A percentile compares a stretch with the other conserved stretches of the same genome.
These are phyloP conservation scores for Haliaeetus leucogaster DNA, from an alignment of 2,113 vertebrate genomes.

Conservation along the genomic window DNA sequence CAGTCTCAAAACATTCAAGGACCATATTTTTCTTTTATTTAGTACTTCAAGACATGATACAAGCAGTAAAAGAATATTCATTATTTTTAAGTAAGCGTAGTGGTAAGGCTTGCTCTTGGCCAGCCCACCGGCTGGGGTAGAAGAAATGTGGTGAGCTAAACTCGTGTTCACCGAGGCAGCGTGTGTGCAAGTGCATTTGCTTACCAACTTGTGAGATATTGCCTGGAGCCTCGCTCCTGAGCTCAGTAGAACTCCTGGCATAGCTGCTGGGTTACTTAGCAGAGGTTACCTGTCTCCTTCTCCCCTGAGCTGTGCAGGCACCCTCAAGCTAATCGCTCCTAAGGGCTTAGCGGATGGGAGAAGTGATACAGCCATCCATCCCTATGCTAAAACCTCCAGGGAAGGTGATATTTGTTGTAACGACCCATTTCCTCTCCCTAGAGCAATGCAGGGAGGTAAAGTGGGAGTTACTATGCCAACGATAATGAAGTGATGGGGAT, in stretches of 20 bases:
- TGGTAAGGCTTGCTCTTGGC: not conserved
- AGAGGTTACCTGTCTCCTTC: not conserved
- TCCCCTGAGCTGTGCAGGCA: not conserved
- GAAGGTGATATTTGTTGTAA: not conserved
- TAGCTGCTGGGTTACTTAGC: not conserved
- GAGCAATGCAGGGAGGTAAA: not conserved
- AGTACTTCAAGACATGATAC: not conserved
- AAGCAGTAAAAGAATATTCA: not conserved
- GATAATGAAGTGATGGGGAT: not conserved
- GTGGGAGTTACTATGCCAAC: not conserved
- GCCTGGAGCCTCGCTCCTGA: not conserved
- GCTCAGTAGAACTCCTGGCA: not conserved
- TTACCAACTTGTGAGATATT: not conserved
- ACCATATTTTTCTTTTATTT: not conserved
- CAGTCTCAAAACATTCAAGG: not conserved
- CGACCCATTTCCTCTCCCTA: not conserved
- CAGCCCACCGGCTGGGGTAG: not conserved
- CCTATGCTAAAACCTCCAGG: not conserved
- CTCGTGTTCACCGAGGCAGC: rapidly evolving
- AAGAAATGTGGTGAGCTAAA: not conserved
- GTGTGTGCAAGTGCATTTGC: not conserved
- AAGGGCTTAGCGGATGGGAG: not conserved
- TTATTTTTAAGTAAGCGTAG: not conserved
- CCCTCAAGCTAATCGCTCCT: not conserved
- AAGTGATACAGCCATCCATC: not conserved